Evolutionary conservation across 2,113 vertebrate species (phyloP).

Genomic region (Neotoma lepida): DNA sequence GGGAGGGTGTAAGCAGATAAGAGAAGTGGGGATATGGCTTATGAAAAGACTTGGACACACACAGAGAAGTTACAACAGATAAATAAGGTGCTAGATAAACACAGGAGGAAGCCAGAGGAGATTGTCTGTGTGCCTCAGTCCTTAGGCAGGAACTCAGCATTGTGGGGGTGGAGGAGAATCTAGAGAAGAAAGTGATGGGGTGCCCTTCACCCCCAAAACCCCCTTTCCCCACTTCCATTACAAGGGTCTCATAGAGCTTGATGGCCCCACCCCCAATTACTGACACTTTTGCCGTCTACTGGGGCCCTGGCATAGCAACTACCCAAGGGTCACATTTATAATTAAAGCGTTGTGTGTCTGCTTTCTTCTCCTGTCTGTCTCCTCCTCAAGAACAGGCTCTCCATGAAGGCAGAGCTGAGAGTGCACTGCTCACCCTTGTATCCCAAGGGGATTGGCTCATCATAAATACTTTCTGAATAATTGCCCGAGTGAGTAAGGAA

Average conservation of each 20-base stretch:
- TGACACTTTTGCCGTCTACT: neutral
- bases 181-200: neutral
- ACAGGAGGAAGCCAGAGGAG: neutral
- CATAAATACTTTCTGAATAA: neutral
- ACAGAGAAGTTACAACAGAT: neutral
- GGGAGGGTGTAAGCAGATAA: neutral
- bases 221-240: neutral
- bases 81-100: neutral
- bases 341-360: neutral
- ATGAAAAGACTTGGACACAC: neutral
- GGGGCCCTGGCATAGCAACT: neutral
- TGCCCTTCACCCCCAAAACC: neutral
- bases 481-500: neutral
- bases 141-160: neutral
- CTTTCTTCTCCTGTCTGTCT: neutral
- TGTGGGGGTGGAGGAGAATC: neutral
- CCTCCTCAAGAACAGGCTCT: neutral
- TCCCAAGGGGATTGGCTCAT: neutral
- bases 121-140: neutral
- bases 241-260: rapidly evolving
- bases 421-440: neutral
- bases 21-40: neutral
- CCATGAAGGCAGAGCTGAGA: neutral
- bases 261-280: rapidly evolving
- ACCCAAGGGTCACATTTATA: neutral